Evolutionary conservation across 2,888 invertebrate species (phyloP).

Genomic region (Sarcophaga carnaria): DNA sequence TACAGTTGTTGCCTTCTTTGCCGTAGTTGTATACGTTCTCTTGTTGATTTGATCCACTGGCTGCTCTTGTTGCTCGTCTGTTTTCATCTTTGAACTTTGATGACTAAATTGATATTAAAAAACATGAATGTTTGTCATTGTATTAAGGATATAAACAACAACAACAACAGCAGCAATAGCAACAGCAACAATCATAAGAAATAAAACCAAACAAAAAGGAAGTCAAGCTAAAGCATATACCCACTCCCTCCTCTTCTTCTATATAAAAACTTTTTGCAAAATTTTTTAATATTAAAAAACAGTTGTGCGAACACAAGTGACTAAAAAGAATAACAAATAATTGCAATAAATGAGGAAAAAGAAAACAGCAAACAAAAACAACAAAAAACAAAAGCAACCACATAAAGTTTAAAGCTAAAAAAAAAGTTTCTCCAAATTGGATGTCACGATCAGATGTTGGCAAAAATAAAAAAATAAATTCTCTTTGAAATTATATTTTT

Average conservation of each 20-base stretch:
- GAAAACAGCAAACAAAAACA: no score
- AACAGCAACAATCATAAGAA: slow-evolving; percentile 7
- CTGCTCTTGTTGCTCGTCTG: slow-evolving; percentile 46
- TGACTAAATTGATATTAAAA: slow-evolving; percentile 66
- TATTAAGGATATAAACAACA: slow-evolving; percentile 33
- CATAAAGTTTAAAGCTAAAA: no score
- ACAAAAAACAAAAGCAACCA: no score
- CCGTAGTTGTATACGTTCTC: slow-evolving; percentile 18
- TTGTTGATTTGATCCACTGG: slow-evolving; percentile 29
- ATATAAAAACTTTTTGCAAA: no score
- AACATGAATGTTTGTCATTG: slow-evolving; percentile 54
- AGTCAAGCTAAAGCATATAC: background rate
- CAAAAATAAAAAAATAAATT: no score
- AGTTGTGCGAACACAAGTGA: background rate
- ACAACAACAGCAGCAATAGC: background rate
- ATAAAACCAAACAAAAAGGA: background rate
- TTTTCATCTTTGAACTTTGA: slow-evolving; percentile 58
- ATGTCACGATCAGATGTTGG: no score
- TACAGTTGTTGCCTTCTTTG: background rate
- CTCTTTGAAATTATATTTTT: no score
- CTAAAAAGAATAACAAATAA: background rate
- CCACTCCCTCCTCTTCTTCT: no score
- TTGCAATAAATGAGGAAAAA: background rate
- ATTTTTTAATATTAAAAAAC: no score
- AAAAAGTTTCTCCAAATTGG: no score